Percentiles rank a stretch among this genome's conserved stretches.
phyloP scores from a whole-genome alignment of 2,113 vertebrate species.

The Ailurus styani region DNA sequence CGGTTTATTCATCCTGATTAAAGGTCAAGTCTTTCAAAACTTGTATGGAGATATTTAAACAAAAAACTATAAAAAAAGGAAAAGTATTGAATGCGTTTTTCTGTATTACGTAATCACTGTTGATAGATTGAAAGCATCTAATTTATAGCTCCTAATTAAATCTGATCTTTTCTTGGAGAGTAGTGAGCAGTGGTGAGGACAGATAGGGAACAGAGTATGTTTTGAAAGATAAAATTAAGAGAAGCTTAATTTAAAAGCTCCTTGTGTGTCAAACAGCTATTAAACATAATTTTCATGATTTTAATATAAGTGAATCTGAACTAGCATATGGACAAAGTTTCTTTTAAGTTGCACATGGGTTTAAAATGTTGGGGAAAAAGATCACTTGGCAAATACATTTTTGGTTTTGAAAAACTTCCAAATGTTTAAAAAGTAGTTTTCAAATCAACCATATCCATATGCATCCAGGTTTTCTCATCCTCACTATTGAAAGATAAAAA shows the following conservation, averaged over 20 bases:
- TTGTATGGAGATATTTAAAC: background rate
- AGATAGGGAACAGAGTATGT: background rate
- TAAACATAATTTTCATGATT: constrained; percentile 39
- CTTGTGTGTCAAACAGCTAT: constrained; percentile 22
- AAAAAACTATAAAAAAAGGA: background rate
- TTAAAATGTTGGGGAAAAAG: constrained; percentile 24
- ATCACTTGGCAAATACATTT: constrained; percentile 56
- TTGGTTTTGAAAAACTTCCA: constrained; percentile 64
- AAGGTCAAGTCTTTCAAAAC: background rate
- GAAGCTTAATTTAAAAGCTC: constrained; percentile 15
- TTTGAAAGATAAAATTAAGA: background rate
- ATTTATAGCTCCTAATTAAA: constrained; percentile 1
- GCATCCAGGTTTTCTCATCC: constrained; percentile 35
- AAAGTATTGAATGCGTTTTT: background rate
- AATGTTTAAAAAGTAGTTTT: constrained; percentile 56
- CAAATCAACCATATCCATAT: constrained; percentile 48
- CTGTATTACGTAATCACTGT: background rate
- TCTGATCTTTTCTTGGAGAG: background rate
- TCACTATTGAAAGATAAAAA: constrained; percentile 27
- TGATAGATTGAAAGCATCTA: background rate
- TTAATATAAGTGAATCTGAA: constrained; percentile 57
- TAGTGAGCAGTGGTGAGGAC: background rate
- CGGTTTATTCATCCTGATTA: background rate
- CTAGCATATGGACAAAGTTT: constrained; percentile 53
- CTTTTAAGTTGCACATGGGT: constrained; percentile 54